Percentiles rank a stretch among this genome's conserved stretches.
phyloP scores from a whole-genome alignment of 2,797 vertebrate species.

The Myripristis murdjan region DNA sequence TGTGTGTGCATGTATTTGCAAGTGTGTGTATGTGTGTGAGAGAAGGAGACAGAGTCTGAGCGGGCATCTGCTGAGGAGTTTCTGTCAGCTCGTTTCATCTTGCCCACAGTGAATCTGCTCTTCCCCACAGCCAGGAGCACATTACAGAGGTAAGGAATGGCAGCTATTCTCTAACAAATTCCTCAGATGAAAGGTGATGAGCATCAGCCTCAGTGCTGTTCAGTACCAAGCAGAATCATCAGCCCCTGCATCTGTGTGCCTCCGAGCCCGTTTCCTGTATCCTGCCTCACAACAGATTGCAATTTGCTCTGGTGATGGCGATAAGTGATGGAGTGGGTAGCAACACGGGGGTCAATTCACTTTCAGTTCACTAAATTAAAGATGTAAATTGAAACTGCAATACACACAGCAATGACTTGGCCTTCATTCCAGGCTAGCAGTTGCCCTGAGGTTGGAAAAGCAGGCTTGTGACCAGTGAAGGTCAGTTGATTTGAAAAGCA shows the following conservation, averaged over 20 bases:
- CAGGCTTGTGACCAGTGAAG: conserved; percentile 33
- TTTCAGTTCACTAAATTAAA: conserved; percentile 69
- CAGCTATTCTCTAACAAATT: conserved; percentile 61
- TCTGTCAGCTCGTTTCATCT: conserved; percentile 68
- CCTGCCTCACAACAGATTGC: conserved; percentile 56
- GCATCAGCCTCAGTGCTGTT: conserved; percentile 37
- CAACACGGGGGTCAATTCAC: conserved; percentile 69
- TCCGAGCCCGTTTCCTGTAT: conserved; percentile 74
- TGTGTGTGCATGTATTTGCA: conserved; percentile 7
- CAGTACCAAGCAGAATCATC: conserved; percentile 47
- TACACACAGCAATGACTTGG: conserved; percentile 45
- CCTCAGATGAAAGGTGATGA: conserved; percentile 60
- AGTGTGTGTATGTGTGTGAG: neutral
- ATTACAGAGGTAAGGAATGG: conserved; percentile 45
- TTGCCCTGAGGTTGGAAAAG: conserved; percentile 46
- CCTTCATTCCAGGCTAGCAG: conserved; percentile 41
- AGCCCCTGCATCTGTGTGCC: conserved; percentile 55
- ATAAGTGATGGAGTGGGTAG: conserved; percentile 55
- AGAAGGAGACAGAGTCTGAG: neutral
- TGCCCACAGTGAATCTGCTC: conserved; percentile 32
- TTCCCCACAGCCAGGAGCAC: conserved; percentile 26
- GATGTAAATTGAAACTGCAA: conserved; percentile 68
- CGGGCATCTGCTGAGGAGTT: conserved; percentile 41
- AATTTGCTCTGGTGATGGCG: conserved; percentile 73
- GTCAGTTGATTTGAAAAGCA: conserved; percentile 41